Conservation (phyloP, 2,797 vertebrate genomes). For the Podargus strigoides region DNA sequence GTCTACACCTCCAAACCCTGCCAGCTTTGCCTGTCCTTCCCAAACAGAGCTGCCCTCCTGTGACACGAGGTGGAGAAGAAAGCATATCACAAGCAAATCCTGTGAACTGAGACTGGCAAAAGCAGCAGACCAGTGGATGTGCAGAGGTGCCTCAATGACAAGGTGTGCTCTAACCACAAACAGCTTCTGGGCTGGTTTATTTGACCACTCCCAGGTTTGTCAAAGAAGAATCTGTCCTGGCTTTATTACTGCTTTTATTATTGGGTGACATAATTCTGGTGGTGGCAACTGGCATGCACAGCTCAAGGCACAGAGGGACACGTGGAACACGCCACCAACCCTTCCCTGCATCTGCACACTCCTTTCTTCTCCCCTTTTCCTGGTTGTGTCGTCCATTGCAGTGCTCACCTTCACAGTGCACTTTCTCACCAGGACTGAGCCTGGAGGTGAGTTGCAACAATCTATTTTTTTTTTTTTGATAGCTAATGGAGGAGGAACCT, state of each 20-base stretch:
- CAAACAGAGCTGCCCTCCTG: not conserved
- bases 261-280: not conserved
- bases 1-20: not conserved
- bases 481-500: not conserved
- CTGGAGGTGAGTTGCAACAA: not conserved
- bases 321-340: accelerated
- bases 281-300: accelerated
- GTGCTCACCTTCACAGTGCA: not conserved
- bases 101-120: not conserved
- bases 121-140: not conserved
- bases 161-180: not conserved
- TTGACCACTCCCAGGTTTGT: not conserved
- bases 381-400: not conserved
- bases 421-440: not conserved
- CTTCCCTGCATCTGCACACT: not conserved
- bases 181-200: accelerated
- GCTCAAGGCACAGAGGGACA: not conserved
- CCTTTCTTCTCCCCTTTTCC: not conserved
- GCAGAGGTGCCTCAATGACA: not conserved
- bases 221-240: not conserved
- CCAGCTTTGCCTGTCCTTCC: not conserved
- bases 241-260: not conserved
- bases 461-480: not conserved
- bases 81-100: not conserved
- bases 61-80: not conserved